Evolutionary conservation across 2,113 vertebrate species (phyloP), one percentile per base, ranked within the genome.

Genomic region (Chauna torquata): DNA sequence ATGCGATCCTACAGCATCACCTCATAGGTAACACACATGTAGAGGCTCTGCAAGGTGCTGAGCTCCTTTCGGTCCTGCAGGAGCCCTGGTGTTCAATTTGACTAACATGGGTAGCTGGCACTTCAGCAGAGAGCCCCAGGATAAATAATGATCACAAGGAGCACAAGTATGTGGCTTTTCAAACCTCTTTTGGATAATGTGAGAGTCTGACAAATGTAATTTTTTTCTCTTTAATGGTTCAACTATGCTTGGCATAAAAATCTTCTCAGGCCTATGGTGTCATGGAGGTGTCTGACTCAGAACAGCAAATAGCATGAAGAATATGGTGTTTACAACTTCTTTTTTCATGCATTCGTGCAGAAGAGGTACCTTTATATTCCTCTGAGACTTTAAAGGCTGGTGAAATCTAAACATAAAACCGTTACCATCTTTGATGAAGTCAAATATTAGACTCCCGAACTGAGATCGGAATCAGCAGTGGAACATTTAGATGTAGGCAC

Each of bases 371-470:
- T 94, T 94, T 87, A 80, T 57, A 85, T 94, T 95, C 66, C 77
- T 94, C 77, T 82, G 62, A 70, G n/a, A n/a, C n/a, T n/a, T n/a
- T n/a, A n/a, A n/a, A 3, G 11, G 44, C 44, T 92, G 42, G 18
- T 89, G 87, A 94, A 91, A 94, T 82, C 91, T 52, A 92, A 96
- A 97, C 55, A 91, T 95, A 84, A 94, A 97, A 89, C 57, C 79
- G 57, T 34, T 91, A 28, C 47, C 1, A 5, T 82, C 92, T 96
- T 92, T 85, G 77, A 94, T 92, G 64, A 87, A 96, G 92, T 82
- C 66, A 92, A 94, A 82, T 89, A 94, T 72, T 86, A 91, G 89
- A 85, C 47, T 91, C 30, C 44, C 34, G 49, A 95, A 89, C 61
- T 52, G 61, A 82, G 69, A 89, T 86, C 65, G 86, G 80, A 61